phyloP scores from a whole-genome alignment of 2,113 vertebrate genomes.

The Notiomystis cincta region DNA sequence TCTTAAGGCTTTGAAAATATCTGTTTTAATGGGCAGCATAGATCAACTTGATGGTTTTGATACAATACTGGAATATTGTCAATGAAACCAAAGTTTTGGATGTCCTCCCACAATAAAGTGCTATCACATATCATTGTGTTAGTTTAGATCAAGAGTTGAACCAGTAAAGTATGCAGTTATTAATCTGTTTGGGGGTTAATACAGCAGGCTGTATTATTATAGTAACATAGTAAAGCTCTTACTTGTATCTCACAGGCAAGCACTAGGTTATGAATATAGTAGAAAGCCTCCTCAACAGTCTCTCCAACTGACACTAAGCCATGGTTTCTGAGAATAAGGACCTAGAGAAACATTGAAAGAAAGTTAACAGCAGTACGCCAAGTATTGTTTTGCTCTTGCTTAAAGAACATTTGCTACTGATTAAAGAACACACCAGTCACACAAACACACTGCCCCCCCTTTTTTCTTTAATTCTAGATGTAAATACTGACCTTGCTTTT shows the following conservation, averaged over 20 bases:
- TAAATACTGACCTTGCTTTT: conserved; percentile 87
- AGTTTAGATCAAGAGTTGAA: neutral
- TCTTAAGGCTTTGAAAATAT: neutral
- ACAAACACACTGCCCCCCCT: neutral
- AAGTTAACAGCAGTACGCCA: neutral
- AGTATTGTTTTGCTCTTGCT: neutral
- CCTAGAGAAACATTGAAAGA: conserved; percentile 69
- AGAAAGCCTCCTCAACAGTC: conserved; percentile 96
- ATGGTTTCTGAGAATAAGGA: conserved; percentile 94
- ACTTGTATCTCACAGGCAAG: conserved; percentile 98
- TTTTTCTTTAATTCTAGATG: neutral
- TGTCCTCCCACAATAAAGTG: accelerated
- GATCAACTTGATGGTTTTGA: neutral
- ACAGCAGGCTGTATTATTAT: neutral
- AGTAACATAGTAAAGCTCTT: neutral
- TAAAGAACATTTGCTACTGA: neutral
- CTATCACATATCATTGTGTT: neutral
- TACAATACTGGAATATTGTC: neutral
- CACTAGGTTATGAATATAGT: conserved; percentile 93
- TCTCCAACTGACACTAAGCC: conserved; percentile 91
- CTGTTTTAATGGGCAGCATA: neutral
- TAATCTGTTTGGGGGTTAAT: neutral
- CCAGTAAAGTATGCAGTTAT: neutral
- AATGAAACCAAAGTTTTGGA: neutral
- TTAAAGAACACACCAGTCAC: neutral